phyloP scores from a whole-genome alignment of 2,888 invertebrate genomes.

The Papilio elwesi region DNA sequence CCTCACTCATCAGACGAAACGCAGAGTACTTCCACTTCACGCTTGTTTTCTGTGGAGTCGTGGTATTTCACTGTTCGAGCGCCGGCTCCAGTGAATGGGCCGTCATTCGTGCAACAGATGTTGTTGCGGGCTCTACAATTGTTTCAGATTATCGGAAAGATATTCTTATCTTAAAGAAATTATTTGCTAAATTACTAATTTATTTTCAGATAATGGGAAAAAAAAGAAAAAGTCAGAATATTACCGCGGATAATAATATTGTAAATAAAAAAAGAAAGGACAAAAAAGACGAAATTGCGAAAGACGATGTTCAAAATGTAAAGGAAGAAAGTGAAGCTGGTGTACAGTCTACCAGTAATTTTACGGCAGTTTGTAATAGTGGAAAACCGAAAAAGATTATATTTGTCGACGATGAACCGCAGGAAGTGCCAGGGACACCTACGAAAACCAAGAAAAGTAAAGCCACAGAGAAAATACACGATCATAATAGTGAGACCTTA shows the following conservation, averaged over 20 bases:
- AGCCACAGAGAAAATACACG: slow-evolving; percentile 28
- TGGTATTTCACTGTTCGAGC: too few relatives aligned
- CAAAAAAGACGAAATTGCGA: not conserved
- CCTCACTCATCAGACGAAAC: too few relatives aligned
- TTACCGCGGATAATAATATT: slow-evolving; percentile 42
- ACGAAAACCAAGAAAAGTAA: slow-evolving; percentile 44
- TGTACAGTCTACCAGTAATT: slow-evolving; percentile 19
- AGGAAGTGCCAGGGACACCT: slow-evolving; percentile 24
- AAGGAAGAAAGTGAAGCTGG: not conserved
- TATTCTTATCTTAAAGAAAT: not conserved
- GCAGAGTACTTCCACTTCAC: too few relatives aligned
- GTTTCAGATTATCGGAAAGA: not conserved
- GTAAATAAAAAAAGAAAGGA: slow-evolving; percentile 29
- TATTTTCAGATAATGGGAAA: slow-evolving; percentile 55
- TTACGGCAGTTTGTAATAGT: slow-evolving; percentile 17
- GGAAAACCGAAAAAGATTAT: slow-evolving; percentile 40
- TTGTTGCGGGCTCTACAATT: too few relatives aligned
- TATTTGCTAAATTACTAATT: not conserved
- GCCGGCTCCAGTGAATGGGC: too few relatives aligned
- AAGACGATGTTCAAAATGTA: not conserved
- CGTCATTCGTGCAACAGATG: too few relatives aligned
- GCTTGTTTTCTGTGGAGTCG: too few relatives aligned
- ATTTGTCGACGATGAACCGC: slow-evolving; percentile 40
- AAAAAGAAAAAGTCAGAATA: slow-evolving; percentile 46
- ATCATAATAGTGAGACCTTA: slow-evolving; percentile 24